These are phyloP conservation scores for Cirrhinus mrigala DNA, from an alignment of 2,797 vertebrate species.

Conservation along the genomic window DNA sequence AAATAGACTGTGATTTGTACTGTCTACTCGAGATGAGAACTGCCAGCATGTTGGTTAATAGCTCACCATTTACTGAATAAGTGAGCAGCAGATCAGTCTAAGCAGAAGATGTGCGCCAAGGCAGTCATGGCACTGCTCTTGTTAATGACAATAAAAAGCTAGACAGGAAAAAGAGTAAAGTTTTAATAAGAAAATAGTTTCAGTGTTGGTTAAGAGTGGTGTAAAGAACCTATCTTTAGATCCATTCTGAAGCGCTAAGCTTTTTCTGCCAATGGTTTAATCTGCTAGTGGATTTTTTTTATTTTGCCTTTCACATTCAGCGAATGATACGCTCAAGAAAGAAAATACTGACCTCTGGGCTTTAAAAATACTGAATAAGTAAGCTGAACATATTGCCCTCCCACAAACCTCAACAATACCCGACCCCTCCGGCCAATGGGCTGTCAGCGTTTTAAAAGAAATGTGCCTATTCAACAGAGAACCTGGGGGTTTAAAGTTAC, in stretches of 20 bases:
- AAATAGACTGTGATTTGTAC: slow-evolving; percentile 35
- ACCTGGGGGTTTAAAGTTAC: slow-evolving; percentile 72
- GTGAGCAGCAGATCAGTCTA: slow-evolving; percentile 20
- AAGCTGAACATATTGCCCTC: slow-evolving; percentile 40
- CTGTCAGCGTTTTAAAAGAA: slow-evolving; percentile 61
- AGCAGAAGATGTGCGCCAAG: not conserved
- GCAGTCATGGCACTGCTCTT: not conserved
- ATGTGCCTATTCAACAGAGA: slow-evolving; percentile 65
- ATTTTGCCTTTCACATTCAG: slow-evolving; percentile 26
- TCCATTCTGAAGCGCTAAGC: slow-evolving; percentile 42
- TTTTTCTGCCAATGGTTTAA: slow-evolving; percentile 48
- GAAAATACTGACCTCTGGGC: slow-evolving; percentile 34
- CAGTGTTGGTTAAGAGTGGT: not conserved
- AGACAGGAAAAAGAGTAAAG: no score
- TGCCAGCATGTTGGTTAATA: slow-evolving; percentile 22
- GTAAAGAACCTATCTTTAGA: slow-evolving; percentile 40
- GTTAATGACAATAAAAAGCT: not conserved
- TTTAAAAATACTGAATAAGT: slow-evolving; percentile 45
- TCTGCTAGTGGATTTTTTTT: slow-evolving; percentile 49
- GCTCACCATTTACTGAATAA: slow-evolving; percentile 35
- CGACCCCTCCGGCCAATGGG: slow-evolving; percentile 50
- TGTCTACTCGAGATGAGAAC: slow-evolving; percentile 24
- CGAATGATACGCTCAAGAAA: slow-evolving; percentile 17
- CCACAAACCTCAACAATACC: slow-evolving; percentile 58
- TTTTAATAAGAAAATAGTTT: not conserved